Evolutionary conservation across 2,888 invertebrate species (phyloP).

Genomic region (Mythimna impura): DNA sequence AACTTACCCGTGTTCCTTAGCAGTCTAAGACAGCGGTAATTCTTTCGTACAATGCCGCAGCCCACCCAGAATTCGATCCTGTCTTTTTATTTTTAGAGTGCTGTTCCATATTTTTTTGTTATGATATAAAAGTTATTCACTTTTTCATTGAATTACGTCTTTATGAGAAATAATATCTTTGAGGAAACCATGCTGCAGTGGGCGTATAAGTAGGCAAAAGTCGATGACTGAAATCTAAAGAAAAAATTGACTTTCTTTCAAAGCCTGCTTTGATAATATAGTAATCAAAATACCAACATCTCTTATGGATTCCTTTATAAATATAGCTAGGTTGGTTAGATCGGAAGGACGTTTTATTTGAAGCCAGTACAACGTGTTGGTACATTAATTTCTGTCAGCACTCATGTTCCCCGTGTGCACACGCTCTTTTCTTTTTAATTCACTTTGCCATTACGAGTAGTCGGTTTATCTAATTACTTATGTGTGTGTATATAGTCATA

Average conservation of each 20-base stretch:
- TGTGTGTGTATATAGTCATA: slow-evolving; percentile 12
- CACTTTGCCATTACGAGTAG: slow-evolving; percentile 21
- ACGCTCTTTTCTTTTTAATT: slow-evolving; percentile 50
- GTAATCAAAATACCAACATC: background rate
- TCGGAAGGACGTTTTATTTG: slow-evolving; percentile 44
- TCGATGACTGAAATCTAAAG: background rate
- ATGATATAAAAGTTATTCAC: background rate
- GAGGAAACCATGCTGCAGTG: background rate
- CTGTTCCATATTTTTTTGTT: background rate
- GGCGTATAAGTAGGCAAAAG: slow-evolving; percentile 1
- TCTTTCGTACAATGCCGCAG: too few species aligned
- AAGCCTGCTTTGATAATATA: background rate
- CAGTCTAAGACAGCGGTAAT: too few species aligned
- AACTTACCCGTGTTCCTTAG: too few species aligned
- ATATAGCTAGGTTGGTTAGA: slow-evolving; percentile 40
- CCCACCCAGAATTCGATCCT: background rate
- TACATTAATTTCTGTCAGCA: slow-evolving; percentile 52
- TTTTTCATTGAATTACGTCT: background rate
- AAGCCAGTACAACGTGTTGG: slow-evolving; percentile 39
- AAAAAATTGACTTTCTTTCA: slow-evolving; percentile 1
- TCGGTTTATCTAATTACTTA: slow-evolving; percentile 37
- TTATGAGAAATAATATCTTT: background rate
- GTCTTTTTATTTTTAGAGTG: background rate
- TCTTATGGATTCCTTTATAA: slow-evolving; percentile 33
- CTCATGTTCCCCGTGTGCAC: slow-evolving; percentile 45